Conservation (phyloP, 2,888 invertebrate genomes). For the Amitus sp. region DNA sequence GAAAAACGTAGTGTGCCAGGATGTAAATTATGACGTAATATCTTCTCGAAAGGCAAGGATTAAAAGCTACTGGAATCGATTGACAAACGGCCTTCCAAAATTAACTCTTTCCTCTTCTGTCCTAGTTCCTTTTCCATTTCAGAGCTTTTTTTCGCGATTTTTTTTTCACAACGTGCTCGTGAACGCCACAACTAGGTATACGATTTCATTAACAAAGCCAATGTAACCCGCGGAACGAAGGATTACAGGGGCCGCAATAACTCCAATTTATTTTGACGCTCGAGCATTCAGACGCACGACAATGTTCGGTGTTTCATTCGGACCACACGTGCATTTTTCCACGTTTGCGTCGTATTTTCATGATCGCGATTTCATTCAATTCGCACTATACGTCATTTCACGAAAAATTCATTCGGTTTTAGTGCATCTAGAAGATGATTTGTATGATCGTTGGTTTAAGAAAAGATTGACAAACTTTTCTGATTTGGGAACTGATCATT, state of each 20-base stretch:
- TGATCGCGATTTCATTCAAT: no score
- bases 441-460: no score
- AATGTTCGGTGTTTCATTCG: conserved; percentile 22
- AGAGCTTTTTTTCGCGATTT: not conserved
- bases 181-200: conserved; percentile 41
- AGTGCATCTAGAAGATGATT: no score
- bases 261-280: conserved; percentile 51
- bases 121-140: conserved; percentile 8
- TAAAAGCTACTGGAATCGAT: conserved; percentile 43
- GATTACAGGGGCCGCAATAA: conserved; percentile 51
- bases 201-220: conserved; percentile 56
- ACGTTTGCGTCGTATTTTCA: conserved; percentile 21
- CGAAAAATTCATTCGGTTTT: no score
- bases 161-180: conserved; percentile 34
- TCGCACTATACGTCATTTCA: no score
- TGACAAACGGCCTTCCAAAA: conserved; percentile 54
- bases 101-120: conserved; percentile 44
- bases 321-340: conserved; percentile 28
- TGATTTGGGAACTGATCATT: no score
- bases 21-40: conserved; percentile 33
- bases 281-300: conserved; percentile 39
- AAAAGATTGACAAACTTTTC: no score
- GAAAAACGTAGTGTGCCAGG: not conserved
- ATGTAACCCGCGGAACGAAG: conserved; percentile 46
- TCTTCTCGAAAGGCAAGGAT: conserved; percentile 23